Conservation (phyloP, 2,113 vertebrate genomes). For the Salvelinus alpinus region DNA sequence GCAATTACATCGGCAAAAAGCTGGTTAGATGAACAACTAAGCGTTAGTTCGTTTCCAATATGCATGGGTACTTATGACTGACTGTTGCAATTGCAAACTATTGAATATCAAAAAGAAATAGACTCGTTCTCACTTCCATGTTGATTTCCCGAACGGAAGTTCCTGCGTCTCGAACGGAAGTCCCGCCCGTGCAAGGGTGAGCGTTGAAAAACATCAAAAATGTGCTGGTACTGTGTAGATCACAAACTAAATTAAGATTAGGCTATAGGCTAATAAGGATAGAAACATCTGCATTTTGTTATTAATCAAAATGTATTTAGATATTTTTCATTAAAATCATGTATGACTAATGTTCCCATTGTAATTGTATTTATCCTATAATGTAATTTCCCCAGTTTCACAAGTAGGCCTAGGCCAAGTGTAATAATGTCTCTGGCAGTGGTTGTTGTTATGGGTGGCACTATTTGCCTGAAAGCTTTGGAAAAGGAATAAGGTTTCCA, state of each 20-base stretch:
- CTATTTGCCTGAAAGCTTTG: background rate
- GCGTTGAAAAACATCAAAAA: background rate
- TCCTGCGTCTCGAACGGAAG: background rate
- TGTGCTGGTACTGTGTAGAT: background rate
- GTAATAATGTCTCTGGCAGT: no score
- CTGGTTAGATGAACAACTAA: background rate
- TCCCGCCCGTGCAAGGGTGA: background rate
- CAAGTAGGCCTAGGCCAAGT: no score
- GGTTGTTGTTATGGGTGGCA: no score
- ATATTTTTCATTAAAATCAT: no score
- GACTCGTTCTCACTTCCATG: constrained; percentile 3
- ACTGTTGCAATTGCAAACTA: background rate
- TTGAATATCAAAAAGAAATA: background rate
- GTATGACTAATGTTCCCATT: no score
- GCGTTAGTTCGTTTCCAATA: background rate
- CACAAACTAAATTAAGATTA: no score
- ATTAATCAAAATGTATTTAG: no score
- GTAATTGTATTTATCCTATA: no score
- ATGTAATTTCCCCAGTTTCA: no score
- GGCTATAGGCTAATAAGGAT: no score
- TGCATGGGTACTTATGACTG: background rate
- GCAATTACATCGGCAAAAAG: no score
- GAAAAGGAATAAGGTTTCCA: constrained; percentile 19
- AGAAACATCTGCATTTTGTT: no score
- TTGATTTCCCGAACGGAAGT: background rate